Evolutionary conservation across 1,140 invertebrate species (phyloP).

Genomic region (Papilio glaucus): DNA sequence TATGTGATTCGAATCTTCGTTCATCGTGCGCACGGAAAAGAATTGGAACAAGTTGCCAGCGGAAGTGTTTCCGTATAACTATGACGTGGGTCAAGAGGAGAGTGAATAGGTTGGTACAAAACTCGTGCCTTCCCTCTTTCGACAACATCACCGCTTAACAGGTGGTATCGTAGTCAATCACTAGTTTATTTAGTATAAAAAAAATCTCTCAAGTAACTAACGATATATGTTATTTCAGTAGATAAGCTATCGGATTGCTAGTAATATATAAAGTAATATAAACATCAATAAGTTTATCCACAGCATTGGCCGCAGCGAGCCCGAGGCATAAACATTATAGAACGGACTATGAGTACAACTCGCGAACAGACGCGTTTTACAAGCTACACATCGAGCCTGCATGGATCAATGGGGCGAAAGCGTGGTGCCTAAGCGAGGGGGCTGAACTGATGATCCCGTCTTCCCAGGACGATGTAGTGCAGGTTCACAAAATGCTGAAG

Average conservation of each 20-base stretch:
- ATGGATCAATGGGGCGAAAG: not conserved
- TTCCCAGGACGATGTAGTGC: conserved; percentile 47
- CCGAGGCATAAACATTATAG: conserved; percentile 51
- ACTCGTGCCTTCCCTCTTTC: too few relatives aligned
- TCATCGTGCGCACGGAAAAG: too few relatives aligned
- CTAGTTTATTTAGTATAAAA: too few relatives aligned
- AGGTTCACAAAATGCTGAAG: conserved; percentile 60
- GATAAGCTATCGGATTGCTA: not conserved
- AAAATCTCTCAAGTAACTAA: too few relatives aligned
- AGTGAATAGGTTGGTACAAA: too few relatives aligned
- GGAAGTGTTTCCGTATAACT: too few relatives aligned
- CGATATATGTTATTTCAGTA: too few relatives aligned
- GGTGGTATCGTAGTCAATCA: too few relatives aligned
- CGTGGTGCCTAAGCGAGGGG: conserved; percentile 50
- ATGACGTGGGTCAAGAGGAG: too few relatives aligned
- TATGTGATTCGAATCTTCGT: too few relatives aligned
- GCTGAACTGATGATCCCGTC: conserved; percentile 46
- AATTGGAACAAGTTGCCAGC: too few relatives aligned
- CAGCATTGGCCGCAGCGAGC: conserved; percentile 8
- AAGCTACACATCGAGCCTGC: conserved; percentile 56
- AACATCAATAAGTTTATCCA: not conserved
- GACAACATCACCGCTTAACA: too few relatives aligned
- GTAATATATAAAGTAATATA: not conserved
- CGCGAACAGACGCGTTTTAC: conserved; percentile 58
- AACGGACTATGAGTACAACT: conserved; percentile 58